Conservation (phyloP, 1,140 invertebrate species). For the Drosophila sproati region DNA sequence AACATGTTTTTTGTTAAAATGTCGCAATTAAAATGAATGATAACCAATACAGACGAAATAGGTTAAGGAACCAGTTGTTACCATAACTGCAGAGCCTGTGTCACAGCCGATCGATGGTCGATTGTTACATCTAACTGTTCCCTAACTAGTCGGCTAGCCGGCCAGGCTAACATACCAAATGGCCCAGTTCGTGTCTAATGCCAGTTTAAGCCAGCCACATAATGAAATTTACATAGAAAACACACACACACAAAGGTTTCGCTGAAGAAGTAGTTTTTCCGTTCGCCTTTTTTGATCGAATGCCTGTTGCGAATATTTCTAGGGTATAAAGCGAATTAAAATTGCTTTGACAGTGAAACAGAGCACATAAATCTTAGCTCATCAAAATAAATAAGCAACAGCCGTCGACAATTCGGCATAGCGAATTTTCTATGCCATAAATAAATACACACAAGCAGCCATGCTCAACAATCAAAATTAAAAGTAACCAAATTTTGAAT, state of each 20-base stretch:
- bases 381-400: too few species aligned
- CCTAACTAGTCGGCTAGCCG: conserved; percentile 18
- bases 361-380: too few species aligned
- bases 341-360: too few species aligned
- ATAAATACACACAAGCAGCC: too few species aligned
- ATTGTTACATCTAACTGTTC: conserved; percentile 24
- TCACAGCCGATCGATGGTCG: conserved; percentile 48
- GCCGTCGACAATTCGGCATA: too few species aligned
- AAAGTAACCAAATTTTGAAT: too few species aligned
- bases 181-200: conserved; percentile 52
- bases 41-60: conserved; percentile 71
- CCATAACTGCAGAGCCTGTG: conserved; percentile 61
- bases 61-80: conserved; percentile 77
- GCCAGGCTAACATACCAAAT: conserved; percentile 49
- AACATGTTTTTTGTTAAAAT: conserved; percentile 64
- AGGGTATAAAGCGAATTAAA: too few species aligned
- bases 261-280: too few species aligned
- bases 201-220: conserved; percentile 11
- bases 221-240: background rate
- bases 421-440: too few species aligned
- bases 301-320: too few species aligned
- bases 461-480: too few species aligned
- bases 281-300: too few species aligned
- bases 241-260: background rate
- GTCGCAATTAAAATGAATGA: conserved; percentile 81